Evolutionary conservation across 2,113 vertebrate species (phyloP), one percentile per base, ranked within the genome.

Genomic region (Amblyopsis rosae): DNA sequence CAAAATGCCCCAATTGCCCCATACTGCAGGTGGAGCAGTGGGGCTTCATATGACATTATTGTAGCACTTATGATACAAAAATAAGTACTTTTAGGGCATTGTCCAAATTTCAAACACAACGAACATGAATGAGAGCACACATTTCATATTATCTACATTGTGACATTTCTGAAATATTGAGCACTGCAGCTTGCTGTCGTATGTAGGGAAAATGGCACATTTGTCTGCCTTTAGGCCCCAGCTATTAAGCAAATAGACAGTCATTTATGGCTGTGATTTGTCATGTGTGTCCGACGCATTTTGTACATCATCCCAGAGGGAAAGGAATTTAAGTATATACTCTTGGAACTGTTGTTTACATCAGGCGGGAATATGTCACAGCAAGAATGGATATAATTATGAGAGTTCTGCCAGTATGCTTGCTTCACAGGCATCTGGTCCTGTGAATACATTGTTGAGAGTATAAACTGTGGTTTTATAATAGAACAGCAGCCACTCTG

Each of bases 131-230:
- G 69, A 57, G 9, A 60, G 59, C 55, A 47, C 55, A 71, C 69
- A 73, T 77, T 62, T 65, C 10, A 26, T 82, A 76, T 82, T 72
- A 78, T 81, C 72, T 49, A 6, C 33, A 35, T 60, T 55, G 41
- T 77, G 72, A 67, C 74, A 77, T 77, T 85, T 82, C 51, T 70
- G 66, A 75, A 70, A 75, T 70, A 60, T 58, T 48, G 12, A 33
- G 13, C 15, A 15, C 10, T 60, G 48, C 70, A 59, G 58, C 55
- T 51, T 45, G 71, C 33, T 53, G 65, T 70, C 64, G 70, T 41
- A 51, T 51, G 12, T 16, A n/a, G 47, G 35, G 3, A 61, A 55
- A 72, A 70, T 68, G 41, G 69, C 46, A 65, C 49, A 75, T 62
- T 61, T 45, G 11, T 66, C 41, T 50, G 46, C 64, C 66, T 67